A percentile compares a stretch with the other conserved stretches of the same genome.
These are phyloP conservation scores for Petrocephalus microphthalmus DNA, from an alignment of 2,113 vertebrate genomes.

Conservation along the genomic window DNA sequence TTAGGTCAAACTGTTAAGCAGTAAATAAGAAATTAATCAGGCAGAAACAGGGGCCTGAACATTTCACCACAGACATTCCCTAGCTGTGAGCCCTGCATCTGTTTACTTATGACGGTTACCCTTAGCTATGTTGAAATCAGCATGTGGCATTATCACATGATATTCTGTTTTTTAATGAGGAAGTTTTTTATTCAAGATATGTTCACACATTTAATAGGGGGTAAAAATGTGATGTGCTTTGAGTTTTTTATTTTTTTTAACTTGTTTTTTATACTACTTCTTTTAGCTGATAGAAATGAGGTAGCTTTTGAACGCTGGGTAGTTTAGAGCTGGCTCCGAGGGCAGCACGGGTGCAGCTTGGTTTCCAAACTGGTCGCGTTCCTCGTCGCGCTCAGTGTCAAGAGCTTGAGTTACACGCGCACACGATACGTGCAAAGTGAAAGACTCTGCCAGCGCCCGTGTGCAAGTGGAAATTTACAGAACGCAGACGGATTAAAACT, in stretches of 20 bases:
- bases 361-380: background rate
- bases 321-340: conserved; percentile 25
- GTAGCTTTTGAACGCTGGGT: background rate
- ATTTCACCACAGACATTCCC: background rate
- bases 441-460: background rate
- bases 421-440: conserved; percentile 1
- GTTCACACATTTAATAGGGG: background rate
- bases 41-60: background rate
- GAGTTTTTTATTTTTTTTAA: background rate
- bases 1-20: background rate
- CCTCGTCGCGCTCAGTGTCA: background rate
- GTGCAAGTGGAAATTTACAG: conserved; percentile 57
- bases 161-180: background rate
- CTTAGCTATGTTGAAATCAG: background rate
- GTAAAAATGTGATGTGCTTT: background rate
- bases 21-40: background rate
- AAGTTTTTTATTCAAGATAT: background rate
- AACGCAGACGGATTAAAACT: conserved; percentile 17
- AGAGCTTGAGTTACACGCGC: conserved; percentile 11
- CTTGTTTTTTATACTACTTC: too few species aligned
- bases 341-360: conserved; percentile 30
- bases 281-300: background rate
- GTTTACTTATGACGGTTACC: background rate
- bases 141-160: background rate
- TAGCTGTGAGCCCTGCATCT: background rate